phyloP scores from a whole-genome alignment of 2,888 invertebrate genomes.

The Stenolophus ochropezus region DNA sequence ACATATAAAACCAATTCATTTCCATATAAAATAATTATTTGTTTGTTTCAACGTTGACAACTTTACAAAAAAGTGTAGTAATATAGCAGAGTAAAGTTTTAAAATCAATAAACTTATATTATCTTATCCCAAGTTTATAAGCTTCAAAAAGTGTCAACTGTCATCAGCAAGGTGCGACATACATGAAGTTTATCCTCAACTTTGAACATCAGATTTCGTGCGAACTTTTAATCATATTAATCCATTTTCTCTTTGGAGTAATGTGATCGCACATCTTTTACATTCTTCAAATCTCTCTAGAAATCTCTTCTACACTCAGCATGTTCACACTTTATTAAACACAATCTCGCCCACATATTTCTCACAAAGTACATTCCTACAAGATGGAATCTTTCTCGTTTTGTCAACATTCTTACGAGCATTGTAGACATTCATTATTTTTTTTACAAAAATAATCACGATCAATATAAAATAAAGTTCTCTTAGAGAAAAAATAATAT shows the following conservation, averaged over 20 bases:
- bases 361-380: not conserved
- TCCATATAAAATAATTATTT: not conserved
- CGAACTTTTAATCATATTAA: slow-evolving; percentile 18
- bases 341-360: not conserved
- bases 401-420: not conserved
- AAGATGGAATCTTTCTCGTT: not conserved
- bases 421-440: not conserved
- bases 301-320: not conserved
- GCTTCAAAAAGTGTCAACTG: not conserved
- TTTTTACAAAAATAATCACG: not conserved
- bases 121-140: not conserved
- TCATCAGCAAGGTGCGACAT: not conserved
- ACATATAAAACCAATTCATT: not conserved
- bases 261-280: slow-evolving; percentile 5
- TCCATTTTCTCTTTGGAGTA: not conserved
- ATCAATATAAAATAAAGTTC: not conserved
- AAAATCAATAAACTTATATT: not conserved
- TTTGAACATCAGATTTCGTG: not conserved
- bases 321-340: slow-evolving; percentile 17
- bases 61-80: not conserved
- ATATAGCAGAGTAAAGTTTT: not conserved
- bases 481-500: too few relatives aligned
- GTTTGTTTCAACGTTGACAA: slow-evolving; percentile 1
- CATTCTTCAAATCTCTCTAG: not conserved
- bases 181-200: not conserved